Conservation (phyloP, 2,888 invertebrate species). For the Lacanobia wlatinum region DNA sequence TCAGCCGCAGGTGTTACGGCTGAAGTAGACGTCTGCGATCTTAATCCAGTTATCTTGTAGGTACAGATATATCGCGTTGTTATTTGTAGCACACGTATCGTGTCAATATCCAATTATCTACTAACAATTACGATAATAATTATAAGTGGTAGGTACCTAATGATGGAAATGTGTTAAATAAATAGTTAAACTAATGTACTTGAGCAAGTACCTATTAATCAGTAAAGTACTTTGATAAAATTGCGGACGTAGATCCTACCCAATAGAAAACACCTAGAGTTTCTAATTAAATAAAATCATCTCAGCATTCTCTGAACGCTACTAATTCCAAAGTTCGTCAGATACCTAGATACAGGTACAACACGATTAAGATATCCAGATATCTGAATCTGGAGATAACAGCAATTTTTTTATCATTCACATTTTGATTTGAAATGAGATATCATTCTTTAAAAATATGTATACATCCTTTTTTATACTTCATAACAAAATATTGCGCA, state of each 20-base stretch:
- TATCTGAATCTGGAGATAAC: neutral
- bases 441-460: neutral
- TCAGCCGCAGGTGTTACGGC: conserved; percentile 18
- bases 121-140: neutral
- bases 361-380: neutral
- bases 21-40: conserved; percentile 6
- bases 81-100: neutral
- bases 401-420: neutral
- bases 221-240: neutral
- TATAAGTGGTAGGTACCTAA: neutral
- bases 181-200: neutral
- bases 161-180: neutral
- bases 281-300: neutral
- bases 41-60: conserved; percentile 13
- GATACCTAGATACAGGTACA: neutral
- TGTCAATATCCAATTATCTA: neutral
- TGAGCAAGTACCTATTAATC: neutral
- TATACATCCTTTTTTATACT: too few relatives aligned
- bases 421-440: neutral
- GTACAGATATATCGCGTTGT: neutral
- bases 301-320: neutral
- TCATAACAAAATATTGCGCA: neutral
- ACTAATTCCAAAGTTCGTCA: neutral
- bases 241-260: neutral
- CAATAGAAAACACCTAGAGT: neutral